A percentile compares a stretch with the other conserved stretches of the same genome.
Evolutionary conservation across 2,888 invertebrate species (phyloP).

Genomic region (Melieria picta): DNA sequence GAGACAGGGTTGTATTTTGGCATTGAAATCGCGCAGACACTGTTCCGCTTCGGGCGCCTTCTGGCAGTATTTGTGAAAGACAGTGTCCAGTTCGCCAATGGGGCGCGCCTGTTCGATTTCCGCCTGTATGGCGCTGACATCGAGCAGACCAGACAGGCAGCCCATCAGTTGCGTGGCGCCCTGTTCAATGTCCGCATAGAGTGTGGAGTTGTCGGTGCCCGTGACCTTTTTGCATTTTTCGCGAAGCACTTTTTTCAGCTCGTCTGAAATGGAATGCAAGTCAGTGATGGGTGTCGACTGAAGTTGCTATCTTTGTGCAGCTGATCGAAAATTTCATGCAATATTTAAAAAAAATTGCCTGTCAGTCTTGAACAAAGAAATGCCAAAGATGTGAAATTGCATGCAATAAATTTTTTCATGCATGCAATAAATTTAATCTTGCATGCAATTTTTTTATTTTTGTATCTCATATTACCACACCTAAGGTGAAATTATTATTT

Average conservation of each 20-base stretch:
- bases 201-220: slow-evolving; percentile 69
- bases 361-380: background rate
- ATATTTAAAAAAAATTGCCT: background rate
- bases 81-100: slow-evolving; percentile 73
- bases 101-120: slow-evolving; percentile 79
- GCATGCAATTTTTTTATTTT: background rate
- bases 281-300: background rate
- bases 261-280: slow-evolving; percentile 57
- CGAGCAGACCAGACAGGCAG: slow-evolving; percentile 72
- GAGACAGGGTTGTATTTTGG: slow-evolving; percentile 73
- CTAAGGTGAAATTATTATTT: slow-evolving; percentile 54
- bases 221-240: slow-evolving; percentile 75
- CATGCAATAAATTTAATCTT: background rate
- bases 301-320: background rate
- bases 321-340: background rate
- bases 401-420: background rate
- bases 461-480: slow-evolving; percentile 44
- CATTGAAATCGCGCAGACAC: slow-evolving; percentile 72
- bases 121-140: slow-evolving; percentile 69
- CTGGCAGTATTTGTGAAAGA: slow-evolving; percentile 80
- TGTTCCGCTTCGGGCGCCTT: slow-evolving; percentile 63
- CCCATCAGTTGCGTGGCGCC: slow-evolving; percentile 61
- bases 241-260: slow-evolving; percentile 70
- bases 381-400: slow-evolving; percentile 18
- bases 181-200: slow-evolving; percentile 69